Percentiles rank a stretch among this genome's conserved stretches.
Evolutionary conservation across 1,140 invertebrate species (phyloP).

Genomic region (Aricia agestis): DNA sequence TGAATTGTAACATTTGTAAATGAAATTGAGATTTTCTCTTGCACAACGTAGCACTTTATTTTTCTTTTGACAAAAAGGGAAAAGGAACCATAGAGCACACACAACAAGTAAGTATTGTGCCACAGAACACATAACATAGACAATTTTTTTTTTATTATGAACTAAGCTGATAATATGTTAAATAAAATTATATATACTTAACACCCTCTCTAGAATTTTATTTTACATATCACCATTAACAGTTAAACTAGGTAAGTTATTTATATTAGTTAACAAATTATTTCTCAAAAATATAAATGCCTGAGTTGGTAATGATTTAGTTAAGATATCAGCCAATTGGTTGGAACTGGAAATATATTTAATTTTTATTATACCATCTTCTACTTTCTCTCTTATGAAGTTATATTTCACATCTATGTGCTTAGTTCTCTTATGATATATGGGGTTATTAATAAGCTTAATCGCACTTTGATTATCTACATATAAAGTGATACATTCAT

Average conservation of each 20-base stretch:
- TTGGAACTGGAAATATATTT: not conserved
- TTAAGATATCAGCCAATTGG: conserved; percentile 10
- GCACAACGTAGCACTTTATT: too few species aligned
- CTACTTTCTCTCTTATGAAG: conserved; percentile 8
- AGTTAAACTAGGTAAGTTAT: not conserved
- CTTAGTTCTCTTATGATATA: conserved; percentile 1
- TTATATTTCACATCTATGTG: conserved; percentile 17
- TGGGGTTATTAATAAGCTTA: conserved; percentile 13
- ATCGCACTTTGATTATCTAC: not conserved
- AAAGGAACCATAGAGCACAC: too few species aligned
- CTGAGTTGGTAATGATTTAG: not conserved
- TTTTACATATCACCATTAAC: not conserved
- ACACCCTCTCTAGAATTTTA: conserved; percentile 8
- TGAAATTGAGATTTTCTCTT: too few species aligned
- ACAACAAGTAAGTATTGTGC: too few species aligned
- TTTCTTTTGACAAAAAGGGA: too few species aligned
- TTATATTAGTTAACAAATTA: not conserved
- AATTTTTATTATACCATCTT: not conserved
- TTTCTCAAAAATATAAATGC: conserved; percentile 7
- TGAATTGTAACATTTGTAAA: too few species aligned
- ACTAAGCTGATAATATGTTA: not conserved
- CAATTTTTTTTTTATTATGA: not conserved
- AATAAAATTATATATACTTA: conserved; percentile 2
- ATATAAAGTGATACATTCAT: not conserved
- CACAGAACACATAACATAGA: too few species aligned